Conservation (phyloP, 2,888 invertebrate genomes). For the Elegia similella region DNA sequence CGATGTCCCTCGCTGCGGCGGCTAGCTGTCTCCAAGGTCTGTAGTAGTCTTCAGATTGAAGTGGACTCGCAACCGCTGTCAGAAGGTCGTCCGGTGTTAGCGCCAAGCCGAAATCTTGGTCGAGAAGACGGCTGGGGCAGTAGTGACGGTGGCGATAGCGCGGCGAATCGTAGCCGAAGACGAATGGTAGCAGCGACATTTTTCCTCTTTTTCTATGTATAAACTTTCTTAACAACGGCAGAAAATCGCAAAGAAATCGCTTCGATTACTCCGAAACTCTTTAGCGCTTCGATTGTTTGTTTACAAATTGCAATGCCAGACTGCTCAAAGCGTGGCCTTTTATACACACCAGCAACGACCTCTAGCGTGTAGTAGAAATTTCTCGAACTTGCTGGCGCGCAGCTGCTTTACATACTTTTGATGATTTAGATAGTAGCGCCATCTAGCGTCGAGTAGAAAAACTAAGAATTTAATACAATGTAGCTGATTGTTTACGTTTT, state of each 20-base stretch:
- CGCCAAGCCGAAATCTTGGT: slow-evolving; percentile 65
- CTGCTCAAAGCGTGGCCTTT: slow-evolving; percentile 25
- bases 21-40: slow-evolving; percentile 63
- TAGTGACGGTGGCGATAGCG: slow-evolving; percentile 28
- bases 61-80: slow-evolving; percentile 41
- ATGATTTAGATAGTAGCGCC: slow-evolving; percentile 34
- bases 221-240: neutral
- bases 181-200: slow-evolving; percentile 54
- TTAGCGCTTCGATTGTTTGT: slow-evolving; percentile 32
- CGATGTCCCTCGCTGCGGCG: slow-evolving; percentile 63
- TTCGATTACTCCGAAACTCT: slow-evolving; percentile 17
- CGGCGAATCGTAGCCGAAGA: slow-evolving; percentile 42
- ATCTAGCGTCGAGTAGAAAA: slow-evolving; percentile 34
- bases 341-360: slow-evolving; percentile 46
- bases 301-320: slow-evolving; percentile 31
- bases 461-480: too few species aligned
- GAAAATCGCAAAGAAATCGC: neutral
- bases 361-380: slow-evolving; percentile 47
- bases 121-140: slow-evolving; percentile 47
- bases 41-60: slow-evolving; percentile 47
- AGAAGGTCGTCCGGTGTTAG: slow-evolving; percentile 62
- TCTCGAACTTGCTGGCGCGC: slow-evolving; percentile 26
- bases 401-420: neutral
- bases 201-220: slow-evolving; percentile 20
- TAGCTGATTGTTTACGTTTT: neutral